Evolutionary conservation across 2,797 vertebrate species (phyloP), one percentile per base, ranked within the genome.

Genomic region (Orientallactaga sibirica): DNA sequence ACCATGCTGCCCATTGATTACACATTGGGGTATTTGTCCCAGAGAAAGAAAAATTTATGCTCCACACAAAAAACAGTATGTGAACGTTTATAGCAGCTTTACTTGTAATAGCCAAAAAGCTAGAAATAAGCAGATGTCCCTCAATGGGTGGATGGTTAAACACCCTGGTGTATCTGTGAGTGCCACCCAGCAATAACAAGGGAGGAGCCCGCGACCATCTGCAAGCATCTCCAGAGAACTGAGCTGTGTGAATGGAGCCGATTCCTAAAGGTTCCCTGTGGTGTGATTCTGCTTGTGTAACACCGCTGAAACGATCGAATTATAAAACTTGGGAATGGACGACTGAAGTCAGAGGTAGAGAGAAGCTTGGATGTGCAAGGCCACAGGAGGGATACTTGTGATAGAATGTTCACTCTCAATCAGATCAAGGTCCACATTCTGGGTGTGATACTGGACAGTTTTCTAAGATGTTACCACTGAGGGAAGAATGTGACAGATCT

Each of bases 91-190:
- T 2, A 64, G 55, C 7, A 55, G 75, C 37, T 90, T 68, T 91
- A 71, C n/a, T 19, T 58, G 15, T 52, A 80, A 86, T 0, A 61
- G 77, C 41, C 66, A 18, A 33, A 73, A 80, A 73, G 37, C 15
- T 61, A 75, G 66, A 86, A 84, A 64, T 7, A n/a, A 70, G 79
- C 95, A 93, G 86, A 74, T 43, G 83, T 24, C 86, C 76, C 70
- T 76, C 43, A 16, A 0, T 3, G 41, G 85, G 67, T 16, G 52
- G 85, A 74, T 2, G 37, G 86, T 24, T 77, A 77, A 67, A 71
- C 62, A 81, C 78, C 18, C 41, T 0, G 25, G 74, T 18, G 43
- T 22, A 12, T 2, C 66, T 48, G 0, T 1, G 14, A 52, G 48
- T 3, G 43, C 64, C 18, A n/a, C 66, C 62, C 74, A 55, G 85